Evolutionary conservation across 2,888 invertebrate species (phyloP), one percentile per base, ranked within the genome.

Genomic region (Oxycera nigricornis): DNA sequence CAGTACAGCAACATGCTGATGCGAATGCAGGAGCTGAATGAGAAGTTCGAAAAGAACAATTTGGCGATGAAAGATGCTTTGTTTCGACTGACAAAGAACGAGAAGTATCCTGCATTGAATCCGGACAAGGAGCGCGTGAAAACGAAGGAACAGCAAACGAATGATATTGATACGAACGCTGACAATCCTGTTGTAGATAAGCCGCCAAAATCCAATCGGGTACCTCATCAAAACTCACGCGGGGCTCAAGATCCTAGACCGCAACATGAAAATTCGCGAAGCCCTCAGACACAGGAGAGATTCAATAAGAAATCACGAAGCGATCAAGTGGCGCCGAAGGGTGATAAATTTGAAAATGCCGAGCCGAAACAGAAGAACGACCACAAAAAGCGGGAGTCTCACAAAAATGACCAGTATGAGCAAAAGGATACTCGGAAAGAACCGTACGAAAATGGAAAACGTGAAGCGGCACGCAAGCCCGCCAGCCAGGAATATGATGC

Each of bases 1-100:
- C 65, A 65, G 65, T 65, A 65, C 39, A 65, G 65, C 24, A 65
- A 65, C 35, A 65, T 65, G 65, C n/a, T 65, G 41, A 39, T 65
- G n/a, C 20, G 65, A 41, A 65, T 65, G 20, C 14, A 65, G 14
- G 65, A 65, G 24, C 41, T 65, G 4, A 65, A 65, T 41, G 65
- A 65, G n/a, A 65, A 39, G 17, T 65, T 65, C 24, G 65, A 65
- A 41, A 41, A 39, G n/a, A 65, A 65, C n/a, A 65, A 65, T 65
- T 65, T 65, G 24, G 65, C 65, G 9, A 65, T 65, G 39, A 31
- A 65, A 24, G 39, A 65, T 39, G 65, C 39, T 4, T n/a, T 65
- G 2, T 30, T 22, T 24, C 65, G 30, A 41, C n/a, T 41, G 39
- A 65, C 65, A 1, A 65, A 39, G n/a, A 24, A 20, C 4, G 20